Conservation (phyloP, 2,113 vertebrate genomes). For the Forbesichthys papilliferus region DNA sequence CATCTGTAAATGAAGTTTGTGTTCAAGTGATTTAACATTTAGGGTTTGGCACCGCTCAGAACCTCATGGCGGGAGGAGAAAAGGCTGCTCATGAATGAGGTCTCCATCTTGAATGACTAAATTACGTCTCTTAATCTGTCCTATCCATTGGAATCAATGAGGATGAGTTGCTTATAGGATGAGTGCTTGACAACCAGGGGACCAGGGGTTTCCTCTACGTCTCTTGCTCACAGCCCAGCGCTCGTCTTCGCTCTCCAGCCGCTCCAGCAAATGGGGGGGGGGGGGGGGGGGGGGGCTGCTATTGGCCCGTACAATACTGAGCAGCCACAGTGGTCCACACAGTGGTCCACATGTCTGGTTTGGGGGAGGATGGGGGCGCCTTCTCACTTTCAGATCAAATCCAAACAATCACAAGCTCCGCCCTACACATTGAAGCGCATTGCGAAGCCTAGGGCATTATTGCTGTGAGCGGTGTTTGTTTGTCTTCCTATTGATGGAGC, state of each 20-base stretch:
- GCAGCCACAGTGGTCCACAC: not conserved
- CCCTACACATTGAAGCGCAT: no score
- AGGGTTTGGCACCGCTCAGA: slow-evolving; percentile 15
- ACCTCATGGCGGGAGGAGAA: slow-evolving; percentile 44
- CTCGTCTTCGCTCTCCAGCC: no score
- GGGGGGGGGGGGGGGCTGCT: slow-evolving; percentile 5
- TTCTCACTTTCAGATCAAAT: no score
- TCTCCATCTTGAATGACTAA: slow-evolving; percentile 64
- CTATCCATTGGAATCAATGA: slow-evolving; percentile 56
- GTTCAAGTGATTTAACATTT: slow-evolving; percentile 24
- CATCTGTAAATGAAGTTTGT: slow-evolving; percentile 20
- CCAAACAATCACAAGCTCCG: no score
- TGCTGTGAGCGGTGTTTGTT: no score
- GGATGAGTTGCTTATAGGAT: slow-evolving; percentile 57
- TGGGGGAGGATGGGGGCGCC: no score
- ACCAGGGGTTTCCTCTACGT: slow-evolving; percentile 30
- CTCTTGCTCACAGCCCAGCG: slow-evolving; percentile 7
- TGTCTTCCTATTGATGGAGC: no score
- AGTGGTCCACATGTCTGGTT: no score
- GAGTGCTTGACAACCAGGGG: slow-evolving; percentile 5
- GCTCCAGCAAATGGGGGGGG: no score
- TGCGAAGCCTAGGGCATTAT: no score
- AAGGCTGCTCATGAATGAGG: slow-evolving; percentile 46
- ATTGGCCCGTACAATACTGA: slow-evolving; percentile 31
- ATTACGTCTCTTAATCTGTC: slow-evolving; percentile 64